These are phyloP conservation scores for Marcusenius ussheri DNA, from an alignment of 2,113 vertebrate genomes.

Conservation along the genomic window DNA sequence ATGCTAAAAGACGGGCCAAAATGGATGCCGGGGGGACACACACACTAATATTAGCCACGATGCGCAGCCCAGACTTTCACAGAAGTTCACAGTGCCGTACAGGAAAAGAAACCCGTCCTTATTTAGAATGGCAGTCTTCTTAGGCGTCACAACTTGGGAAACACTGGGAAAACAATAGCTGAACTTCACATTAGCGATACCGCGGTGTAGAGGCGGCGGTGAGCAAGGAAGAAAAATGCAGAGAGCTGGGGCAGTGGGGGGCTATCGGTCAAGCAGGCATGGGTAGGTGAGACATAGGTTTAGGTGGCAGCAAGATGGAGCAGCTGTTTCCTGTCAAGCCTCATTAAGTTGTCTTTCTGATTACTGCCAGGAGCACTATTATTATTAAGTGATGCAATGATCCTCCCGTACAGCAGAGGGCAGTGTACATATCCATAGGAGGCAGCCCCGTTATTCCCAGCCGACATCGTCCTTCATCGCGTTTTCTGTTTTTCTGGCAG, in stretches of 20 bases:
- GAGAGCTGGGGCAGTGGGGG: background rate
- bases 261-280: background rate
- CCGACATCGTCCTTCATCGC: background rate
- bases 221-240: background rate
- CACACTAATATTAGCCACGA: background rate
- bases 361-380: background rate
- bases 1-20: background rate
- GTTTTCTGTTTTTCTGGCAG: background rate
- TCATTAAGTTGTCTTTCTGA: background rate
- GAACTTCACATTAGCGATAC: background rate
- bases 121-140: background rate
- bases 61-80: background rate
- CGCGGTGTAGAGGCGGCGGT: background rate
- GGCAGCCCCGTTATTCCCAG: background rate
- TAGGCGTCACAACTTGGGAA: background rate
- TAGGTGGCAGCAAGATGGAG: background rate
- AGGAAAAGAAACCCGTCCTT: background rate
- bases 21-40: background rate
- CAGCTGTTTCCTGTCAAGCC: background rate
- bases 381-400: background rate
- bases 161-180: background rate
- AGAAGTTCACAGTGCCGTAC: background rate
- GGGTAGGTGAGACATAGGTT: background rate
- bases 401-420: background rate
- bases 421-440: background rate